Base-by-base conservation (phyloP, 2,113 vertebrate genomes). In the Hippoglossus stenolepis region DNA sequence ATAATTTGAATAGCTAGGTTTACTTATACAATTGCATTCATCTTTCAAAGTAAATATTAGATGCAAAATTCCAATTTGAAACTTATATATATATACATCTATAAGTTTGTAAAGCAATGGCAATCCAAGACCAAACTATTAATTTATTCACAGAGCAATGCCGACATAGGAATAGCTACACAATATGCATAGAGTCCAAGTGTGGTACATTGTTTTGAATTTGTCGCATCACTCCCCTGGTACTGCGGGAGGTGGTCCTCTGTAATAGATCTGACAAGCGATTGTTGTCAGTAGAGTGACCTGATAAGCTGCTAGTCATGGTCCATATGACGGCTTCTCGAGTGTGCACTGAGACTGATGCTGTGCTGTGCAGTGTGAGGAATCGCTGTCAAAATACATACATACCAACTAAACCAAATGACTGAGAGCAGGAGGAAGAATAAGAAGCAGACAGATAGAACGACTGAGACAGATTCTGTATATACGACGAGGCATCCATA, bases 371-470 rank as follows among this genome's bases (percentile, higher is more conserved):
- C 1, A 2, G 13, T 53, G 43, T 20, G 28, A 71, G 21, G 61
- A 31, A 70, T 75, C 23, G 8, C 62, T 80, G 75, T 79, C 69
- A 80, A 40, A 58, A 56, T 56, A 62, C 57, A 70, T 47, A 49
- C 4, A 65, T 35, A 64, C 38, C 31, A 40, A 17, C 28, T n/a
- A 21, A 82, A 74, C 47, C 40, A 62, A 67, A 78, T 67, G 65
- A 60, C 65, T 68, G 15, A 69, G 63, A 70, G n/a, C 5, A 0
- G 65, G 58, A 17, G 28, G 40, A 62, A 86, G 64, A 70, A 64
- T 69, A 65, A 76, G 61, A 40, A 54, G 13, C 43, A 68, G 26
- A 63, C 45, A 57, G 61, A 58, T 3, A 24, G 31, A 57, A 45
- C 47, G 54, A 53, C 15, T 23, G 9, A 62, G 77, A 80, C 58